Evolutionary conservation across 2,797 vertebrate species (phyloP), one percentile per base, ranked within the genome.

Genomic region (Antennarius maculatus): DNA sequence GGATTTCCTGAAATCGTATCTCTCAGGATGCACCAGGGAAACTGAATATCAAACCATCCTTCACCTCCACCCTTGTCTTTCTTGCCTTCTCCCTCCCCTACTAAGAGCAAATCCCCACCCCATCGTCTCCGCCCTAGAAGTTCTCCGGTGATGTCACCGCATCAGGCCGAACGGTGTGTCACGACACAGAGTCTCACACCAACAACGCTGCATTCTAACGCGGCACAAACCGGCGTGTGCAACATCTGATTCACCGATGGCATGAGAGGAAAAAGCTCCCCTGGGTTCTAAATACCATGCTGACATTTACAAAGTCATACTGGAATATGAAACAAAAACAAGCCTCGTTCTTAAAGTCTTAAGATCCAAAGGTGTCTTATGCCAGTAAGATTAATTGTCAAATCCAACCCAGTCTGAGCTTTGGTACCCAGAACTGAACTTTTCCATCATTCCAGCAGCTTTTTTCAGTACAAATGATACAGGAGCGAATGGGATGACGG

Each of bases 1-100:
- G 67, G 53, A 85, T 91, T 90, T 87, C 90, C 69, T 89, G 89
- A 87, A 90, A 89, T 82, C 50, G 86, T 79, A 90, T 90, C 86
- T 90, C 82, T 80, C 87, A 91, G 84, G 89, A 87, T 86, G 87
- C 84, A 88, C 77, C 67, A 68, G 75, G 53, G 87, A 88, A 91
- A 90, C 75, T 54, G 79, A 89, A 90, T 86, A 85, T 82, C 72
- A 80, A 86, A 83, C 80, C 63, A 76, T 77, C 67, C 69, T 61
- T 81, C 75, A 62, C 61, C 54, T 76, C 79, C 67, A 73, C 52
- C 58, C 71, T 5, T 59, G 45, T 71, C 75, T 69, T 69, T 74
- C 59, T 77, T 57, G 50, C 47, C 8, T 9, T 57, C 68, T 74
- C 50, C n/a, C 55, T 69, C 61, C 75, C 56, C 23, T 29, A 29